Conservation (phyloP, 2,797 vertebrate species). For the Chiloscyllium punctatum region DNA sequence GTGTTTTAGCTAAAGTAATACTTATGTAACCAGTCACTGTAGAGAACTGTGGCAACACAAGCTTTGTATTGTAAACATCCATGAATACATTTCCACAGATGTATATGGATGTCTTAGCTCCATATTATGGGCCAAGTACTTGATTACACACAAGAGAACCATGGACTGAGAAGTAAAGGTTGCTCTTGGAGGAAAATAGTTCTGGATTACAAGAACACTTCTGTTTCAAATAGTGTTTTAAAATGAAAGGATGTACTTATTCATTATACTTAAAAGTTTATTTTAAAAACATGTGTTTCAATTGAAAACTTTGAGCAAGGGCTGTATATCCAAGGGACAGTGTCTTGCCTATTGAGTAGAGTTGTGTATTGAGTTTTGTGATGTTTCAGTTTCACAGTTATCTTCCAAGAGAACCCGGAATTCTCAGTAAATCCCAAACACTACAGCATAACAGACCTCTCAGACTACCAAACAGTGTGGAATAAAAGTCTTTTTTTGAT, state of each 20-base stretch:
- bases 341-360: background rate
- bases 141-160: background rate
- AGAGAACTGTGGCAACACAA: background rate
- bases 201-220: slow-evolving; percentile 7
- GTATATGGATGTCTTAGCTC: background rate
- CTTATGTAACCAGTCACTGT: slow-evolving; percentile 5
- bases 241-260: background rate
- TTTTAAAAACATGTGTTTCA: background rate
- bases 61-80: background rate
- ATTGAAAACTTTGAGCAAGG: background rate
- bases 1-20: background rate
- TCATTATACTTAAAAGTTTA: background rate
- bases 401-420: background rate
- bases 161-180: background rate
- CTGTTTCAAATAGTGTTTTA: background rate
- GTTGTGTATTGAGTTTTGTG: background rate
- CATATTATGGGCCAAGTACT: background rate
- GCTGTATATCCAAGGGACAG: background rate
- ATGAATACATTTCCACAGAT: background rate
- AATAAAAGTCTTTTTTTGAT: background rate
- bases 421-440: background rate
- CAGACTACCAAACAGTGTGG: background rate
- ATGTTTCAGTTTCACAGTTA: background rate
- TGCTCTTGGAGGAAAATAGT: background rate
- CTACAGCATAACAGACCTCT: background rate